A percentile compares a stretch with the other conserved stretches of the same genome.
These are phyloP conservation scores for Umimayanthus chanpuru DNA, from an alignment of 92 coral and sea anemone species.

Conservation along the genomic window DNA sequence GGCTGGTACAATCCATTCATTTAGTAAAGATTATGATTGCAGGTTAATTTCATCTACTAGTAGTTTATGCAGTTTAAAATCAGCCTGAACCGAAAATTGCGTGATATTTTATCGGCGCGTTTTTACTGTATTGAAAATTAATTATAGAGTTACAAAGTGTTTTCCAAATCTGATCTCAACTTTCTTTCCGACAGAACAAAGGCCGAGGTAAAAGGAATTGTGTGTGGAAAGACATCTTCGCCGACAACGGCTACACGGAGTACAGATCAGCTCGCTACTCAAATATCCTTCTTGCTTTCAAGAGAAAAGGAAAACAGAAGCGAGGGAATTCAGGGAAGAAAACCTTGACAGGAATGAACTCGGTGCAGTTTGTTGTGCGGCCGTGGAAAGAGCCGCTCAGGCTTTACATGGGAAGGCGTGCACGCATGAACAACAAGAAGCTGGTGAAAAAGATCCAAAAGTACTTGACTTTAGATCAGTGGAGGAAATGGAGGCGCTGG, in stretches of 20 bases:
- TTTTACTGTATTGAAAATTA: no score
- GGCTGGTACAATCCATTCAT: no score
- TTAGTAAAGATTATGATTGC: no score
- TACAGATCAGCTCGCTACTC: conserved; percentile 76
- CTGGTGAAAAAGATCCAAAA: conserved; percentile 46
- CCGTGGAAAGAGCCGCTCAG: conserved; percentile 62
- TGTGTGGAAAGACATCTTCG: conserved; percentile 79
- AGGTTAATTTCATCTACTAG: no score
- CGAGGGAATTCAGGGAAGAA: conserved; percentile 60
- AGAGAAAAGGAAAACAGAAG: conserved; percentile 74
- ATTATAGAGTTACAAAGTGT: background rate
- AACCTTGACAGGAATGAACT: conserved; percentile 61
- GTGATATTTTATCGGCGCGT: no score
- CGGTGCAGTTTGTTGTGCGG: conserved; percentile 91
- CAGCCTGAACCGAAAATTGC: no score
- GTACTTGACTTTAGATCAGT: conserved; percentile 66
- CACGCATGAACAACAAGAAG: conserved; percentile 43
- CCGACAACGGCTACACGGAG: conserved; percentile 85
- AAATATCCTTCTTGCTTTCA: conserved; percentile 78
- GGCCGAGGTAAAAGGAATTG: conserved; percentile 73
- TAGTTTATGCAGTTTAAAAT: no score
- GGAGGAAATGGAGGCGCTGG: conserved; percentile 81
- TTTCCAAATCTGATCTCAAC: background rate
- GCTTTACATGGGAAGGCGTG: conserved; percentile 66
- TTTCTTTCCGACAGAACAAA: conserved; percentile 49